Base-by-base conservation (phyloP, 2,888 invertebrate genomes). In the Lepeophtheirus nordmannii region DNA sequence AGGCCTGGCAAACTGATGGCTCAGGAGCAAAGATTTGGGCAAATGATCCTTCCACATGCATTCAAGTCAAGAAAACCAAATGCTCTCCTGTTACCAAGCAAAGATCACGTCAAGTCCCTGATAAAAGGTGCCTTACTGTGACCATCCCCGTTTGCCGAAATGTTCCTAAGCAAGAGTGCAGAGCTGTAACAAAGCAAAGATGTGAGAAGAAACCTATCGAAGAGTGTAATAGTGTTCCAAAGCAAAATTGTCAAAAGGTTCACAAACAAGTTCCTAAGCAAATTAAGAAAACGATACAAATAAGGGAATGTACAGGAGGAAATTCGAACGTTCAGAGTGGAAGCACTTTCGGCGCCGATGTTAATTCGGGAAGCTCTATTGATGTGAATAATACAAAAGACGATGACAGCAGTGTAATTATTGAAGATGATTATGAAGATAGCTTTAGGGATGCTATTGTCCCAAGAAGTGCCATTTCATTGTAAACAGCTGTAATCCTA, bases 221-320 rank as follows among this genome's bases (percentile, higher is more conserved):
- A n/a, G 53, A 46, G 53, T 46, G 53, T 8, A 14, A 17, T 46
- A 17, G 8, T 46, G 53, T 46, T 14, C 53, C 53, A n/a, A 46
- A 8, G 53, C 53, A 8, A 8, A 46, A 46, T 14, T 46, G 53
- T 46, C 53, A 46, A 46, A 46, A 46, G 2, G 53, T 46, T 46
- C 53, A 46, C 8, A 46, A 46, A 46, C 53, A 46, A 46, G 53
- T 46, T 17, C 53, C 53, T n/a, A 46, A 46, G 17, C 53, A 46
- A 46, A 8, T 46, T 5, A 46, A 17, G 14, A 46, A 46, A 17
- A 17, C 2, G 2, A 8, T 17, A 1, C 53, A 46, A 46, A 8
- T 46, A n/a, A 46, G 53, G 8, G 53, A n/a, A 14, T 46, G 53
- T 8, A 14, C 1, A 3, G 53, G 8, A 17, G 17, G 17, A n/a